These are phyloP conservation scores for Equus quagga DNA, from an alignment of 2,113 vertebrate genomes.

Conservation along the genomic window DNA sequence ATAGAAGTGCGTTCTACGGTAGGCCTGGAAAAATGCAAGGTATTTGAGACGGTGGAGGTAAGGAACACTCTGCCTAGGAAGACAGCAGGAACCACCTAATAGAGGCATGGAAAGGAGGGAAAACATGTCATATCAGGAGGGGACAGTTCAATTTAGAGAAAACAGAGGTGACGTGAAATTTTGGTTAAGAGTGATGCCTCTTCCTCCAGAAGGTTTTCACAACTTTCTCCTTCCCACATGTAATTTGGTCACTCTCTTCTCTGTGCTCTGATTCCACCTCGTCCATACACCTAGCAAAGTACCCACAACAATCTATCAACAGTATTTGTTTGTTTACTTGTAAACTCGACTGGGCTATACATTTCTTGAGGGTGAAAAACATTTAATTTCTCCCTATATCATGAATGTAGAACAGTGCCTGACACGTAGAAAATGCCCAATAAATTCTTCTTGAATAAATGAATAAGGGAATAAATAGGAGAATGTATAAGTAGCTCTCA, in stretches of 20 bases:
- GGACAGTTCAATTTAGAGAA: not conserved
- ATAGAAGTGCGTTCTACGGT: not conserved
- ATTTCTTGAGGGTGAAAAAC: not conserved
- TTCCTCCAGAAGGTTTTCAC: not conserved
- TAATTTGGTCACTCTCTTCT: not conserved
- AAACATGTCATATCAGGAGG: not conserved
- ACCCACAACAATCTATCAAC: not conserved
- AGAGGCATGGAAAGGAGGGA: not conserved
- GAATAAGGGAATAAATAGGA: not conserved
- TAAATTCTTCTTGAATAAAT: not conserved
- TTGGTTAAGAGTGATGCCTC: not conserved
- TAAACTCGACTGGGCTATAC: not conserved
- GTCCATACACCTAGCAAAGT: not conserved
- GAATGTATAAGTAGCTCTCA: not conserved
- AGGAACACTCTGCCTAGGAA: not conserved
- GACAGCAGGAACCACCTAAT: not conserved
- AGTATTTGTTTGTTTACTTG: not conserved
- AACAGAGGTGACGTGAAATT: not conserved
- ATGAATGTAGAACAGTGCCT: not conserved
- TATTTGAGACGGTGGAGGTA: not conserved
- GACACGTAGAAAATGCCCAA: not conserved
- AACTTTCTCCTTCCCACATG: not conserved
- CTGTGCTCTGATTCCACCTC: not conserved
- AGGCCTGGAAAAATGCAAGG: not conserved
- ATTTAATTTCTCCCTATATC: not conserved